Evolutionary conservation across 2,888 invertebrate genomes (phyloP).

Genomic region (Candidula unifasciata): DNA sequence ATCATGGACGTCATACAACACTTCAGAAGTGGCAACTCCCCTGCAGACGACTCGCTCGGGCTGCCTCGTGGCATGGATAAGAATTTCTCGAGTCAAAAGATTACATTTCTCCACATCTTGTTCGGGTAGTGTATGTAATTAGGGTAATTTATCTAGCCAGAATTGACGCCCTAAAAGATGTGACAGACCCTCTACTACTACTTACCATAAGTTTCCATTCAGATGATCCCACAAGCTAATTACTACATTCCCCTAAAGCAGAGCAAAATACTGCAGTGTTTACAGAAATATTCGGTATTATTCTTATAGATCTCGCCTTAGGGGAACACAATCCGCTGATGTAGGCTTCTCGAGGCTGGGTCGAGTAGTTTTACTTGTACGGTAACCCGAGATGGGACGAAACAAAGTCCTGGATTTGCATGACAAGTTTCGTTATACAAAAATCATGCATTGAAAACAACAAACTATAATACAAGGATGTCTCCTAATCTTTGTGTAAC

Average conservation of each 20-base stretch:
- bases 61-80: constrained; percentile 32
- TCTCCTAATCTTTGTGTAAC: neutral
- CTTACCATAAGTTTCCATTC: neutral
- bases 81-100: constrained; percentile 13
- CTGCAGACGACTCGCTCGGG: neutral
- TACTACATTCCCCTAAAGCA: constrained; percentile 14
- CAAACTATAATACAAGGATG: constrained; percentile 13
- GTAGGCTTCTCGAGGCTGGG: neutral
- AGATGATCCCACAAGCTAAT: constrained; percentile 15
- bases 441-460: constrained; percentile 20
- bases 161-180: constrained; percentile 14
- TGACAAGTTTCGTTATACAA: constrained; percentile 18
- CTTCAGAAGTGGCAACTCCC: constrained; percentile 18
- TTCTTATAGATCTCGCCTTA: constrained; percentile 16
- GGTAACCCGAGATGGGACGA: neutral
- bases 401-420: constrained; percentile 5
- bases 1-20: constrained; percentile 11
- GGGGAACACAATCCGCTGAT: neutral
- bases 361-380: neutral
- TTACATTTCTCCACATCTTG: constrained; percentile 13
- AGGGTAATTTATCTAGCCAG: constrained; percentile 41
- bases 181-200: neutral
- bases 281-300: constrained; percentile 7
- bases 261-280: neutral
- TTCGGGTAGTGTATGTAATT: constrained; percentile 23